Conservation (phyloP, 2,888 invertebrate species). For the Melanotus villosus region DNA sequence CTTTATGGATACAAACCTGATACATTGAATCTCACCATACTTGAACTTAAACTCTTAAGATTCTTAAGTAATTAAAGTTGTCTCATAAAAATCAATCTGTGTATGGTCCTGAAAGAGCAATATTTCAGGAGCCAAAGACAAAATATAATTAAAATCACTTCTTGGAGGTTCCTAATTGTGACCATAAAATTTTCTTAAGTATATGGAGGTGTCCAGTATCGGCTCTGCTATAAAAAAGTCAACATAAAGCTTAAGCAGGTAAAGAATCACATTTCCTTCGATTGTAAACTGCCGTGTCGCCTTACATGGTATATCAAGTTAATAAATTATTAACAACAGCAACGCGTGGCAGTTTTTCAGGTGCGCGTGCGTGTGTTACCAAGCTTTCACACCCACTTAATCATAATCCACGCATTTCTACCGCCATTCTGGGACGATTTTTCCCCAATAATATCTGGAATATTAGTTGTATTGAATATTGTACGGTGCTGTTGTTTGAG, state of each 20-base stretch:
- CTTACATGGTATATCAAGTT: constrained; percentile 58
- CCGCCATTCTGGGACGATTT: constrained; percentile 33
- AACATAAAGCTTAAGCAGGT: not conserved
- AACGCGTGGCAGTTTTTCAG: constrained; percentile 58
- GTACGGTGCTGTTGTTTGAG: constrained; percentile 3
- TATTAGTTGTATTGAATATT: constrained; percentile 39
- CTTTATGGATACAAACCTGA: no score
- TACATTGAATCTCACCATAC: no score
- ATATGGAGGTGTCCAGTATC: not conserved
- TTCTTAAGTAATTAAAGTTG: no score
- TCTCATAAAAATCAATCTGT: no score
- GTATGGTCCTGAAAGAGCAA: no score
- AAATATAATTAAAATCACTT: no score
- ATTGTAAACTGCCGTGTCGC: constrained; percentile 57
- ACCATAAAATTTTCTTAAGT: not conserved
- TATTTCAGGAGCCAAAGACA: no score
- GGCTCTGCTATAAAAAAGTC: not conserved
- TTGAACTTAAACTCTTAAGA: no score
- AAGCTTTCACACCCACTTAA: constrained; percentile 53
- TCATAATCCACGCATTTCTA: constrained; percentile 42
- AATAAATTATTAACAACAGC: constrained; percentile 58
- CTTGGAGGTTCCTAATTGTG: not conserved
- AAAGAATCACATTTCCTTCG: constrained; percentile 50
- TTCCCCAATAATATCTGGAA: constrained; percentile 13
- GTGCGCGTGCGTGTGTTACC: constrained; percentile 55